Evolutionary conservation across 37 sponge, comb jelly and placozoan genomes (phyloP), one percentile per base, ranked within the genome.

Genomic region (Tethya wilhelma): DNA sequence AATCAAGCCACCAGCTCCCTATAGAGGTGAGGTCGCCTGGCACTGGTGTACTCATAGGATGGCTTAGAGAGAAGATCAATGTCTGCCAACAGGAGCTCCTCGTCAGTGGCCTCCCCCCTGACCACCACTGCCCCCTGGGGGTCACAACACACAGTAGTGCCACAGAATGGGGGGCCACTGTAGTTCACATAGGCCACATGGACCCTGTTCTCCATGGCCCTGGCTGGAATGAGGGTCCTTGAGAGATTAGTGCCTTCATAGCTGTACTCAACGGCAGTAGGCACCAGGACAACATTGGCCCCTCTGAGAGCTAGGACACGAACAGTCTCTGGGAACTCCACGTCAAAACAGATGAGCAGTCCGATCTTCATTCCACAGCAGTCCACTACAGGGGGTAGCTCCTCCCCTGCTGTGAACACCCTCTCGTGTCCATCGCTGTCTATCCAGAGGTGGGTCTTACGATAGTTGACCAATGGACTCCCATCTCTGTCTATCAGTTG

Each of bases 401-500:
- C 26, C 8, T 60, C 33, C 33, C 84, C 89, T 26, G 78, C 43
- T 25, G 74, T 78, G 37, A 89, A 89, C 4, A 83, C 67, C 19
- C 46, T 45, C 40, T 80, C 73, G 1, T 43, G n/a, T 19, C 38
- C n/a, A 2, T 69, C 59, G 3, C 29, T 3, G n/a, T 43, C 71
- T 0, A 69, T 59, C 81, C 77, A 81, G 22, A 76, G 45, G 74
- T 89, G 89, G 17, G 40, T 69, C 84, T 89, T 89, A 12, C 74
- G 73, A 37, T 89, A 83, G 57, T 89, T 83, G 28, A 40, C 73
- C 7, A 82, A 58, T 25, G 83, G 79, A 5, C 0, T 29, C 0
- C 89, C 89, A n/a, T 82, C 65, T 56, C 37, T 78, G 44, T 78
- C 84, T n/a, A 89, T 78, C 0, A 89, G 39, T 74, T 82, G 82